Conservation (phyloP, 2,797 vertebrate genomes). For the Chiroxiphia lanceolata region DNA sequence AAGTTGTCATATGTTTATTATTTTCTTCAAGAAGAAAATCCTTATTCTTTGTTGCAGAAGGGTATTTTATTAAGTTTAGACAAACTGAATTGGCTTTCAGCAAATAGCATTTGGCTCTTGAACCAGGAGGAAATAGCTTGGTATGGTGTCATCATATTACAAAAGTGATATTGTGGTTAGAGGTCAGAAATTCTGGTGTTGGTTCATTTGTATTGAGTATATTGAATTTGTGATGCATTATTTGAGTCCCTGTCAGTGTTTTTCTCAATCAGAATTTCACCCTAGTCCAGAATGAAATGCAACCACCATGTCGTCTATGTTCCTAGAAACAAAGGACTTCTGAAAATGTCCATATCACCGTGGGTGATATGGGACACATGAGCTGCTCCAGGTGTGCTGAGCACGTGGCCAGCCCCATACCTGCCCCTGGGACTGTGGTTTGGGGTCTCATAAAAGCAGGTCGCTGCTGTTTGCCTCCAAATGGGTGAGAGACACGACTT, state of each 20-base stretch:
- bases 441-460: neutral
- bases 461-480: neutral
- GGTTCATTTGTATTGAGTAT: neutral
- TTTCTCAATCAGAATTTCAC: neutral
- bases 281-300: neutral
- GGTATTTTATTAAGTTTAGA: conserved; percentile 58
- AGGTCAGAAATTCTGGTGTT: conserved; percentile 15
- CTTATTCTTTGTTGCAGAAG: conserved; percentile 11
- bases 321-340: neutral
- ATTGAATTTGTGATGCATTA: neutral
- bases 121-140: conserved; percentile 41
- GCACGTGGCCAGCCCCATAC: neutral
- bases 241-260: neutral
- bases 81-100: conserved; percentile 42
- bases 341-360: fast-evolving
- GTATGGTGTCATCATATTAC: conserved; percentile 40
- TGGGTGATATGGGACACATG: neutral
- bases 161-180: conserved; percentile 17
- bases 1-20: conserved; percentile 64
- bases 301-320: neutral
- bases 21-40: conserved; percentile 51
- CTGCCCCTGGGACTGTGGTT: neutral
- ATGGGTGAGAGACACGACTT: fast-evolving
- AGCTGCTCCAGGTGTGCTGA: neutral
- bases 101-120: conserved; percentile 50